These are phyloP conservation scores for Frieseomelitta varia DNA, from an alignment of 1,140 invertebrate genomes.

Conservation along the genomic window DNA sequence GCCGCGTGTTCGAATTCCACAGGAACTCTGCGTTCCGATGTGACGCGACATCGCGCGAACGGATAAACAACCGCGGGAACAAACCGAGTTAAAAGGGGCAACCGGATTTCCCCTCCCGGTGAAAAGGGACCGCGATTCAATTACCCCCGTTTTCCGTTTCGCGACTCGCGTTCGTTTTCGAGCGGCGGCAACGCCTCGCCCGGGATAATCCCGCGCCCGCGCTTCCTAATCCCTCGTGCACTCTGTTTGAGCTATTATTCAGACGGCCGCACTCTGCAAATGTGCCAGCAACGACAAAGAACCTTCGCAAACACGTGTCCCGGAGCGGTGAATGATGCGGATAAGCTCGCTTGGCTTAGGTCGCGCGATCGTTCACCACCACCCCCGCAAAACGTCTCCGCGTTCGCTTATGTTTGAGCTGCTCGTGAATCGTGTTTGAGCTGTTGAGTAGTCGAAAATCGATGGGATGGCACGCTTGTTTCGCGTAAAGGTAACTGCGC, in stretches of 20 bases:
- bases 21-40: not conserved
- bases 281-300: slow-evolving; percentile 48
- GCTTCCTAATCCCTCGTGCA: slow-evolving; percentile 34
- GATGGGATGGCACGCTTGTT: not conserved
- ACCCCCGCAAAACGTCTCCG: not conserved
- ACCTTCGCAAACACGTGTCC: slow-evolving; percentile 45
- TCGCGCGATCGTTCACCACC: slow-evolving; percentile 11
- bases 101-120: not conserved
- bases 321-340: not conserved
- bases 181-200: not conserved
- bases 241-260: slow-evolving; percentile 50
- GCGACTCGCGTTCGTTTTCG: slow-evolving; percentile 6
- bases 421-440: not conserved
- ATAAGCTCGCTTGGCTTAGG: not conserved
- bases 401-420: not conserved
- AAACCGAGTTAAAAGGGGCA: slow-evolving; percentile 25
- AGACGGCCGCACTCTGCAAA: slow-evolving; percentile 11
- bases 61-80: not conserved
- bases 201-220: slow-evolving; percentile 34
- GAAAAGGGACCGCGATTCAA: slow-evolving; percentile 38
- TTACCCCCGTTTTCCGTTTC: slow-evolving; percentile 20
- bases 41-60: not conserved
- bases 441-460: not conserved
- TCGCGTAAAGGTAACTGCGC: not conserved
- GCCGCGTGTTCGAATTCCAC: not conserved